These are phyloP conservation scores for Setophaga petechia DNA, from an alignment of 2,113 vertebrate species.

Conservation along the genomic window DNA sequence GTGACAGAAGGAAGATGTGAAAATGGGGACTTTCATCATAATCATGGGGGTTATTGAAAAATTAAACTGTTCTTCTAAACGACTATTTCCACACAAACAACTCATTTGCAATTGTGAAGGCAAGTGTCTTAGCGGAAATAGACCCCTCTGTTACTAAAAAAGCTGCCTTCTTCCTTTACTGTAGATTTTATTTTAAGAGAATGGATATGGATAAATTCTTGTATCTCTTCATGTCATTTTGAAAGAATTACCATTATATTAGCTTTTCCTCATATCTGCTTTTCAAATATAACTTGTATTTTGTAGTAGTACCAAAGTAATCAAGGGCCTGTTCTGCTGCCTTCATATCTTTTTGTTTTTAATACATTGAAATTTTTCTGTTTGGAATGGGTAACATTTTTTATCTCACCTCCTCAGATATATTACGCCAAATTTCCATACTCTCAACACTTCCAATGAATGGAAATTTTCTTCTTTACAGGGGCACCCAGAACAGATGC, in stretches of 20 bases:
- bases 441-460: not conserved
- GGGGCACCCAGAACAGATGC: not conserved
- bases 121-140: not conserved
- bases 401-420: not conserved
- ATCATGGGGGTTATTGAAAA: conserved; percentile 36
- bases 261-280: not conserved
- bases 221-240: not conserved
- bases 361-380: not conserved
- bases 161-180: not conserved
- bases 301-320: not conserved
- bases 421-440: not conserved
- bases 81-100: conserved; percentile 50
- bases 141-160: not conserved
- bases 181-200: not conserved
- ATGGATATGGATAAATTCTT: not conserved
- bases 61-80: conserved; percentile 38
- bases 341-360: not conserved
- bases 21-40: conserved; percentile 51
- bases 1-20: conserved; percentile 24
- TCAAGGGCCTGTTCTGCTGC: not conserved
- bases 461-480: not conserved
- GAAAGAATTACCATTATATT: not conserved
- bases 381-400: not conserved
- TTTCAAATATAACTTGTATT: not conserved
- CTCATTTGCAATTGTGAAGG: conserved; percentile 14